These are phyloP conservation scores for Achatina immaculata DNA, from an alignment of 1,140 invertebrate species.

Conservation along the genomic window DNA sequence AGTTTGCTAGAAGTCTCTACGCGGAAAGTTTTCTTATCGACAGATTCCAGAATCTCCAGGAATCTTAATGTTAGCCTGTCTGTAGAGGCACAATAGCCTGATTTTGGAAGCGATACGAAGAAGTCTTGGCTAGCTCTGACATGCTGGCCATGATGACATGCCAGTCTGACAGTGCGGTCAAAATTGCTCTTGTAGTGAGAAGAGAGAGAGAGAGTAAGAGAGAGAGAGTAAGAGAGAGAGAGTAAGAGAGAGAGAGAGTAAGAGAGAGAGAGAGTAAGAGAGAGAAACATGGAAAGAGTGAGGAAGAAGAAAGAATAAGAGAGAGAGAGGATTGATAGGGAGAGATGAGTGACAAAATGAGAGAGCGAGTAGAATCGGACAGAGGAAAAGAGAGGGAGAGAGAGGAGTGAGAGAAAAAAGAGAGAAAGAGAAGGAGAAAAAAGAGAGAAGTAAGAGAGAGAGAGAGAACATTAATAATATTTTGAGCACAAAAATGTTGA, in stretches of 20 bases:
- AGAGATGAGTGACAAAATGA: neutral
- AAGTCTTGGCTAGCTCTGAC: too few species aligned
- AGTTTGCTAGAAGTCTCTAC: too few species aligned
- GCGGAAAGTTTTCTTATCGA: too few species aligned
- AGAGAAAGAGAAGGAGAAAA: neutral
- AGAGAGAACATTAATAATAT: neutral
- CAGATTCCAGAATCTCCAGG: too few species aligned
- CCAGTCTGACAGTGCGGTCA: too few species aligned
- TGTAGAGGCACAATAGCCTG: too few species aligned
- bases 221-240: conserved; percentile 1
- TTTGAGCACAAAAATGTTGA: too few species aligned
- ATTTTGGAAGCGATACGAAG: too few species aligned
- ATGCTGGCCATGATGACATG: too few species aligned
- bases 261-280: neutral
- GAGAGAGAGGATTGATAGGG: conserved; percentile 11
- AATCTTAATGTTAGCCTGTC: too few species aligned
- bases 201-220: neutral
- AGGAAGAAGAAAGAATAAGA: neutral
- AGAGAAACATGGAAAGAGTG: neutral
- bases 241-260: conserved; percentile 25
- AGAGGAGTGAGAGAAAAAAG: neutral
- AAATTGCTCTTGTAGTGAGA: too few species aligned
- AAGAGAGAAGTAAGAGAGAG: neutral
- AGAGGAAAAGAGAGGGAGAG: conserved; percentile 27
- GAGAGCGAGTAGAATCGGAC: neutral